Evolutionary conservation across 2,888 invertebrate species (phyloP), one percentile per base, ranked within the genome.

Genomic region (Reticulitermes lucifugus): DNA sequence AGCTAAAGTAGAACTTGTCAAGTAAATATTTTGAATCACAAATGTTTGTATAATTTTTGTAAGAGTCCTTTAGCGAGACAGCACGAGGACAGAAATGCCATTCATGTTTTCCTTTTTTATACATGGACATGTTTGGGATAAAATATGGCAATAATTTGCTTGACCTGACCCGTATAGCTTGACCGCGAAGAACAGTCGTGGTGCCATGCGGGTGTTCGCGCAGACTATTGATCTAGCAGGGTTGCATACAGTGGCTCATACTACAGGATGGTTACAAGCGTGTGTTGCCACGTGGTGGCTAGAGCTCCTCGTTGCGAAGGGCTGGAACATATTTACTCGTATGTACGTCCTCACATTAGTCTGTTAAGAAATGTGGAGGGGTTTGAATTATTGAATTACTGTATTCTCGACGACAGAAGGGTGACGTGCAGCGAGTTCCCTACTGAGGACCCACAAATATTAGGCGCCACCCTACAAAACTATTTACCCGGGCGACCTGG

Each of bases 81-180:
- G 55, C 4, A 55, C 55, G 14, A 18, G 55, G 55, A 55, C 55
- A 14, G 73, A 73, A 41, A 41, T 35, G 9, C 12, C 73, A 73
- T 35, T 73, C 73, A 41, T 18, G n/a, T 7, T 6, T 25, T 25
- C 10, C 9, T 55, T 25, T 79, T 60, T 80, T 80, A 9, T 60
- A 1, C 9, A 9, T 35, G 41, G 35, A 41, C 60, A 41, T 10
- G 35, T 80, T 59, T 80, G 80, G 35, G 60, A 80, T 60, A 41
- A 81, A 81, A 81, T 81, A 70, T 81, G 81, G 81, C 70, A 70
- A 81, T 80, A 70, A 46, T 81, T 81, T n/a, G 81, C 81, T 43
- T 81, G 81, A 81, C 70, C 81, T 46, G 43, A 21, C 46, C 77
- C 46, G 77, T 77, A n/a, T n/a, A 21, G 70, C 65, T 80, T 81